These are phyloP conservation scores for Mesorhabditis belari DNA, from an alignment of 2,888 invertebrate genomes.

Conservation along the genomic window DNA sequence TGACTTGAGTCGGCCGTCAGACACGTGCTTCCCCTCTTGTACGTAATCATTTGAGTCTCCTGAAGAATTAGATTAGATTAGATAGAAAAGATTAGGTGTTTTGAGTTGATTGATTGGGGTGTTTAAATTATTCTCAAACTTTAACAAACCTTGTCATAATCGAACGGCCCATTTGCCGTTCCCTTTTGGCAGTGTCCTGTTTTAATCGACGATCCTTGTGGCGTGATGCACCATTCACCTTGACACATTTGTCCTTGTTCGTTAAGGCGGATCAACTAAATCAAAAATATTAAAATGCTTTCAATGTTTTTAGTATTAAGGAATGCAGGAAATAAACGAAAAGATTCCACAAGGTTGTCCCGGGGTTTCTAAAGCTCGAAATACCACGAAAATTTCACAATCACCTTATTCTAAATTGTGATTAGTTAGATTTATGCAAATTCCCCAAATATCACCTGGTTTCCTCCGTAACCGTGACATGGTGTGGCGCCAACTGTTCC, in stretches of 20 bases:
- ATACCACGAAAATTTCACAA: too few relatives aligned
- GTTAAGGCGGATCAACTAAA: slow-evolving; percentile 79
- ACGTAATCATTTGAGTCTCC: slow-evolving; percentile 41
- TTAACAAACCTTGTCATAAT: slow-evolving; percentile 19
- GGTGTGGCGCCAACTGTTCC: slow-evolving; percentile 76
- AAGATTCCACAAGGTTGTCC: too few relatives aligned
- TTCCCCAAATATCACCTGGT: slow-evolving; percentile 67
- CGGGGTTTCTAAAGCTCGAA: too few relatives aligned
- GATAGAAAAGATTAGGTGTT: too few relatives aligned
- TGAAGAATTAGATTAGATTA: too few relatives aligned
- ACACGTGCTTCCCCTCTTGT: slow-evolving; percentile 28
- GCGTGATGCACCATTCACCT: slow-evolving; percentile 90
- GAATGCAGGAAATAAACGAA: too few relatives aligned
- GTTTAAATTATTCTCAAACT: not conserved
- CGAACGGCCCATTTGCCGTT: slow-evolving; percentile 80
- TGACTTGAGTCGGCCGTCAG: slow-evolving; percentile 28
- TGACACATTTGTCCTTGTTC: slow-evolving; percentile 86
- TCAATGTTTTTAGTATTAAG: too few relatives aligned
- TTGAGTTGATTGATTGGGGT: too few relatives aligned
- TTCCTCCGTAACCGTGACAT: slow-evolving; percentile 91
- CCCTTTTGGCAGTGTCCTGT: slow-evolving; percentile 83
- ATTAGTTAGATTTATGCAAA: too few relatives aligned
- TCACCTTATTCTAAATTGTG: too few relatives aligned
- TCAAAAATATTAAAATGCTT: too few relatives aligned
- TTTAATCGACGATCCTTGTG: slow-evolving; percentile 73